Base-by-base conservation (phyloP, 2,797 vertebrate genomes). In the Podargus strigoides region DNA sequence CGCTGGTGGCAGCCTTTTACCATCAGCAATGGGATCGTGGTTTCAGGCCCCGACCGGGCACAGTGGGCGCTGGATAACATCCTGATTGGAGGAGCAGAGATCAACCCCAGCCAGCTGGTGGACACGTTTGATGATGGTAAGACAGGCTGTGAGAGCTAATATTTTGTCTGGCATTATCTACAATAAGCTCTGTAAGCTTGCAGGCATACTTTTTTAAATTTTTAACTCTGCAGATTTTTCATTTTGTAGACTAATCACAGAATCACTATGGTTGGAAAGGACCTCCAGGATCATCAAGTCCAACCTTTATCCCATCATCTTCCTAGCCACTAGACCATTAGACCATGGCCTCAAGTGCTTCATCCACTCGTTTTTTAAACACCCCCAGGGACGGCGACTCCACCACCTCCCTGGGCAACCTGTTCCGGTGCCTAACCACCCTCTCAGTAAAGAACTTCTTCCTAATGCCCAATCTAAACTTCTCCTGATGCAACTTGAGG, bases 1-100 rank as follows among this genome's bases (percentile, higher is more conserved):
- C 99, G 99, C 87, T 99, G 99, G 99, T 99, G 99, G 99, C 99
- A 99, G 96, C 99, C 99, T 3, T 99, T 99, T 73, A 97, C 98
- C 6, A 97, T 99, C 87, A 98, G 98, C 94, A 98, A 98, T 1
- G 98, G 99, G n/a, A 94, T 99, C 16, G 98, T 98, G 70, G 97
- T 98, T 26, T 98, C 99, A 0, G 99, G 98, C 87, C 96, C 98
- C 6, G 99, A 99, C 49, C 98, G 99, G 37, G 99, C 99, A 1
- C 99, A 99, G 98, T 99, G 99, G 99, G 99, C 99, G 3, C 97
- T 99, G 66, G 99, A 99, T 90, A 99, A 99, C 96, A 98, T 99
- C 96, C 97, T 99, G 47, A 98, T 99, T 15, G 99, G 99, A 4
- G 99, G 99, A 53, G 99, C 99, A 10, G 99, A 99, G 97, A 99